These are phyloP conservation scores for Poecilia velifera DNA, from an alignment of 2,797 vertebrate genomes.

Conservation along the genomic window DNA sequence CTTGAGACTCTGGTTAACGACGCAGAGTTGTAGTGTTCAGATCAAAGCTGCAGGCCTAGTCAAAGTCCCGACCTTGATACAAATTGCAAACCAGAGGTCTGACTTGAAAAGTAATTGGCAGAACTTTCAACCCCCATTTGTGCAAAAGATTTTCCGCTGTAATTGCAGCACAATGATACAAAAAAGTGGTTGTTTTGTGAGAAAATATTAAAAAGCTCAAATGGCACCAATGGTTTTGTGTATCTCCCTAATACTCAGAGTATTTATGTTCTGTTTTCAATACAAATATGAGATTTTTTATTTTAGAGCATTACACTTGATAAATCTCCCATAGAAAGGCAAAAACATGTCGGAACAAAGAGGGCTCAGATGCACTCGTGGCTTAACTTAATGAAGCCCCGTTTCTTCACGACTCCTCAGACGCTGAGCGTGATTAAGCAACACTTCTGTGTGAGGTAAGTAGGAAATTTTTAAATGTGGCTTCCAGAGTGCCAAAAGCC, in stretches of 20 bases:
- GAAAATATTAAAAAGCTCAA: neutral
- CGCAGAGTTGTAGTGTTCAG: too few species aligned
- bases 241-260: neutral
- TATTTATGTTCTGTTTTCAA: conserved; percentile 1
- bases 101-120: neutral
- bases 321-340: neutral
- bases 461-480: conserved; percentile 51
- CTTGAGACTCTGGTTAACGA: too few species aligned
- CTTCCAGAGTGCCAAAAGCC: conserved; percentile 37
- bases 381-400: conserved; percentile 9
- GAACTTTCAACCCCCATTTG: neutral
- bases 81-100: neutral
- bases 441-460: conserved; percentile 58
- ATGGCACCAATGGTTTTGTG: neutral
- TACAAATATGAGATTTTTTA: neutral
- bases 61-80: neutral
- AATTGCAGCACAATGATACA: neutral
- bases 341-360: neutral
- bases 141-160: neutral
- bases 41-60: neutral
- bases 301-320: neutral
- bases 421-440: conserved; percentile 46
- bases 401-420: conserved; percentile 26
- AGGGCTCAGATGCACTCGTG: neutral
- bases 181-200: neutral